Conservation (phyloP, 2,888 invertebrate genomes). For the Cephus pulcher region DNA sequence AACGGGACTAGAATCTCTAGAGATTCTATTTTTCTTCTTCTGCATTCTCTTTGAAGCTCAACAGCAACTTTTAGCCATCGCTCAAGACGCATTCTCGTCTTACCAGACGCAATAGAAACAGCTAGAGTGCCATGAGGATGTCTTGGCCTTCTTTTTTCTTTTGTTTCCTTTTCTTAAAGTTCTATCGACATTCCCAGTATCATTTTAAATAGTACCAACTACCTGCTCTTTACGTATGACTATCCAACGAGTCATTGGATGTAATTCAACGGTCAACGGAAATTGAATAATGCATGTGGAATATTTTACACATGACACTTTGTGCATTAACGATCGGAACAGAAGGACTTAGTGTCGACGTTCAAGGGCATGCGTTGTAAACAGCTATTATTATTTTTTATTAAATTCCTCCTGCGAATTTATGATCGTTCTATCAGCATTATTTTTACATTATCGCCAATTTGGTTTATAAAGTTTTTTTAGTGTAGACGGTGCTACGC, state of each 20-base stretch:
- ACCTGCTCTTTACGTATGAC: background rate
- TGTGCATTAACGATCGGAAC: background rate
- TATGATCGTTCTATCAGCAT: background rate
- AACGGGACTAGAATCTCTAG: background rate
- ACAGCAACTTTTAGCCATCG: background rate
- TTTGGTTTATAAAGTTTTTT: background rate
- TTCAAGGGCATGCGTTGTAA: background rate
- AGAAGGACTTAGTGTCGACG: background rate
- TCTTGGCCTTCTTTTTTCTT: background rate
- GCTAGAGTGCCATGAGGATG: background rate
- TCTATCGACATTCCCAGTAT: background rate
- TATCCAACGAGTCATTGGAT: background rate
- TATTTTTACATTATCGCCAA: background rate
- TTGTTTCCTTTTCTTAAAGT: background rate
- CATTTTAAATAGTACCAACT: background rate
- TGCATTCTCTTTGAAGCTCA: background rate
- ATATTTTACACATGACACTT: background rate
- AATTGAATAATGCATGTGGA: background rate
- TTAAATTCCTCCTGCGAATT: conserved; percentile 6
- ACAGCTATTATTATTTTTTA: conserved; percentile 18
- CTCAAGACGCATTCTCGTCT: background rate
- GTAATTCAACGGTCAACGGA: background rate
- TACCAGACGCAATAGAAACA: background rate
- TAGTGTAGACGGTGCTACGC: background rate
- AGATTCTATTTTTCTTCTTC: background rate